Evolutionary conservation across 2,888 invertebrate species (phyloP), one percentile per base, ranked within the genome.

Genomic region (Sepioteuthis lessoniana): DNA sequence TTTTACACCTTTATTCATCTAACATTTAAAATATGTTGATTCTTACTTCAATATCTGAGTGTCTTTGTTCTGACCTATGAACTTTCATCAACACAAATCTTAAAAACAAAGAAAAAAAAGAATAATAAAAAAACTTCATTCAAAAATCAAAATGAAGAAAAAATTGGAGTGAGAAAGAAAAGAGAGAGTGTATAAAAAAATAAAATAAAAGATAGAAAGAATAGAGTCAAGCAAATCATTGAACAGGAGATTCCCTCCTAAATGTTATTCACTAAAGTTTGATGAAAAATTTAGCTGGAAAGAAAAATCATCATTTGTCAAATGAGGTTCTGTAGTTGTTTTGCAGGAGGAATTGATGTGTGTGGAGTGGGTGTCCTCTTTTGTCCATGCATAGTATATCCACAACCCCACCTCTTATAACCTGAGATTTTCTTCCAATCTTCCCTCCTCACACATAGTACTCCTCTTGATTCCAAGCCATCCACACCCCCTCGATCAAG

Each of bases 241-340:
- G 60, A 60, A 60, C 60, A 31, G 60, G 10, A 60, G 60, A 31
- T 60, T 60, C 60, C 60, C 60, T 3, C 42, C 5, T 60, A 60
- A 60, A 25, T 60, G 60, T 60, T 60, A n/a, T 76, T 76, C 76
- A 13, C n/a, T n/a, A 76, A 76, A 35, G 76, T 76, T 76, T 76
- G 76, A 76, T 76, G n/a, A 76, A 76, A 76, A 76, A 76, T 76
- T n/a, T 16, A 76, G 35, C 7, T 55, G 55, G 55, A 21, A 76
- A 76, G n/a, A 35, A n/a, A 76, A 76, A n/a, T n/a, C n/a, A 76
- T n/a, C n/a, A 76, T n/a, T 76, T 76, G 76, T 76, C 76, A 76
- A 76, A 76, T 13, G 16, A 76, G 76, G 35, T 13, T 35, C 16
- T 76, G 76, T 76, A 35, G n/a, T 35, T n/a, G n/a, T 76, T n/a